Percentiles rank a stretch among this genome's conserved stretches.
These are phyloP conservation scores for Labeo catla DNA, from an alignment of 2,113 vertebrate species.

Conservation along the genomic window DNA sequence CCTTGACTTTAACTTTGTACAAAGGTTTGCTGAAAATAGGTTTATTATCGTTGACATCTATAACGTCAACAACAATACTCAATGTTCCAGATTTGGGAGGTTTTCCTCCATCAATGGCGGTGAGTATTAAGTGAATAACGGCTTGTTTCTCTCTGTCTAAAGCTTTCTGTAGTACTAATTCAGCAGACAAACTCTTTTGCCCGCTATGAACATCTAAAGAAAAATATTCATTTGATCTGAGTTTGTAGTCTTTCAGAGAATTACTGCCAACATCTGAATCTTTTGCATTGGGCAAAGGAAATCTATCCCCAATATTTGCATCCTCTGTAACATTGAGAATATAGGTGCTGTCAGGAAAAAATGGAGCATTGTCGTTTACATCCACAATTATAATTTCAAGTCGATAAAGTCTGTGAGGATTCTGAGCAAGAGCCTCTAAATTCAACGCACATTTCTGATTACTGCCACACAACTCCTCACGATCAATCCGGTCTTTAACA, in stretches of 20 bases:
- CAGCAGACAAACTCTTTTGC: slow-evolving; percentile 44
- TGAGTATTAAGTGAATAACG: slow-evolving; percentile 49
- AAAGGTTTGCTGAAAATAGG: slow-evolving; percentile 56
- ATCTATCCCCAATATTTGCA: slow-evolving; percentile 64
- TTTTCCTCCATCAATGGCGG: slow-evolving; percentile 67
- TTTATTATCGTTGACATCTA: slow-evolving; percentile 63
- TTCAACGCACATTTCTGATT: slow-evolving; percentile 67
- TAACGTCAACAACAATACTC: slow-evolving; percentile 51
- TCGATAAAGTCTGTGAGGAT: slow-evolving; percentile 73
- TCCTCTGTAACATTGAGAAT: slow-evolving; percentile 60
- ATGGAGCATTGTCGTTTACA: slow-evolving; percentile 72
- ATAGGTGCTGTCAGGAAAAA: slow-evolving; percentile 56
- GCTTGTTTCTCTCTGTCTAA: slow-evolving; percentile 65
- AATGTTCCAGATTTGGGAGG: slow-evolving; percentile 52
- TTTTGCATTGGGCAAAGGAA: slow-evolving; percentile 63
- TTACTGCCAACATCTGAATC: slow-evolving; percentile 72
- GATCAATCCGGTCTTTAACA: slow-evolving; percentile 70
- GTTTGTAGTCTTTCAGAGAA: slow-evolving; percentile 71
- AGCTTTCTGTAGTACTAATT: slow-evolving; percentile 64
- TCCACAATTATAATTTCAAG: slow-evolving; percentile 70
- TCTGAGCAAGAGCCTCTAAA: slow-evolving; percentile 75
- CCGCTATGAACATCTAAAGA: slow-evolving; percentile 62
- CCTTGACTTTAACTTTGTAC: neutral
- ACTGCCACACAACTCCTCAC: slow-evolving; percentile 74
- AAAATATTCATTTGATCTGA: slow-evolving; percentile 74